Percentiles rank a stretch among this genome's conserved stretches.
These are phyloP conservation scores for Neuroterus valhalla DNA, from an alignment of 1,140 invertebrate species.

Conservation along the genomic window DNA sequence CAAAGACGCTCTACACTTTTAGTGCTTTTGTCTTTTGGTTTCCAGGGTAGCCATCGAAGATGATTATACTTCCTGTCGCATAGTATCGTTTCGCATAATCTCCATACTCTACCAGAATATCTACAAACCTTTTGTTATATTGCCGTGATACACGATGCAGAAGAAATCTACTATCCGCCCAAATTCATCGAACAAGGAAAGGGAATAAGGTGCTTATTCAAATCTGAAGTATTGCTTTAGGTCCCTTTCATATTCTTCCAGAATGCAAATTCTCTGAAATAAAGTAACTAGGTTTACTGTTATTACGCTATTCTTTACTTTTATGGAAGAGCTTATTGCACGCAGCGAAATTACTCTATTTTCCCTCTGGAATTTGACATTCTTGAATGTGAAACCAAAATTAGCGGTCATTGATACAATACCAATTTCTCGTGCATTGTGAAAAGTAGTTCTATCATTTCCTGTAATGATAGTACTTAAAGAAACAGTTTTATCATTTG, in stretches of 20 bases:
- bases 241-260: neutral
- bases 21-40: too few relatives aligned
- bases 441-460: slow-evolving; percentile 66
- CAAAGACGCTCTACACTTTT: too few relatives aligned
- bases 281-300: slow-evolving; percentile 25
- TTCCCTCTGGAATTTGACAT: slow-evolving; percentile 63
- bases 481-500: slow-evolving; percentile 59
- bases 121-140: too few relatives aligned
- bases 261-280: slow-evolving; percentile 1
- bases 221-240: neutral
- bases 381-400: slow-evolving; percentile 52
- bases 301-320: slow-evolving; percentile 61
- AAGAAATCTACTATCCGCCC: too few relatives aligned
- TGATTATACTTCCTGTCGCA: too few relatives aligned
- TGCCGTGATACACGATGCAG: too few relatives aligned
- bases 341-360: slow-evolving; percentile 63
- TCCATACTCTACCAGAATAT: too few relatives aligned
- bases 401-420: slow-evolving; percentile 45
- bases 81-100: too few relatives aligned
- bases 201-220: neutral
- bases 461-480: slow-evolving; percentile 64
- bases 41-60: too few relatives aligned
- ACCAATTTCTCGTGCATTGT: slow-evolving; percentile 66
- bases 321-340: slow-evolving; percentile 57
- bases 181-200: slow-evolving; percentile 12